Evolutionary conservation across 2,888 invertebrate species (phyloP), one percentile per base, ranked within the genome.

Genomic region (Eledone cirrhosa): DNA sequence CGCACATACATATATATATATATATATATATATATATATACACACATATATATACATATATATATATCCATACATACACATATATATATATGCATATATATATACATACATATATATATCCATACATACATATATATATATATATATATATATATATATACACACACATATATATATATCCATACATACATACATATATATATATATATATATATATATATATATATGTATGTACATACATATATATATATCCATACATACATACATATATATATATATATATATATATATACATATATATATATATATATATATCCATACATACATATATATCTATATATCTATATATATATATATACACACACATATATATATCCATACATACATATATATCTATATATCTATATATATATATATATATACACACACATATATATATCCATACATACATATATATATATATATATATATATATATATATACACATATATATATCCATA

Each of bases 21-120:
- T 53, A 53, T 53, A 53, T 53, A 53, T 53, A 53, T 53, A 53
- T 53, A 53, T 53, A 53, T 53, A 53, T 53, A 53, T 53, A 53
- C 19, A 19, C 19, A 53, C 19, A 53, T 53, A 53, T 53, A 53
- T 53, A 53, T 53, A 53, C 19, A 53, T 53, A 53, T 53, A 19
- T 53, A 53, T 53, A 53, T 53, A 53, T 53, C 13, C 19, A 53
- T 53, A 53, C 19, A 19, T 53, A 53, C 19, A 53, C 19, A 53
- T 53, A 53, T 53, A 53, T 53, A 53, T 53, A 53, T 53, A 53
- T 53, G 53, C 19, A 53, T 53, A 53, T 53, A 53, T 53, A 53
- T 53, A 53, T 53, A 53, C 19, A 53, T 53, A 53, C 19, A 53
- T 53, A 53, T 53, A 53, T 53, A 53, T 53, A 53, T 53, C 14